Evolutionary conservation across 92 coral and sea anemone species (phyloP).

Genomic region (Palythoa grandis): DNA sequence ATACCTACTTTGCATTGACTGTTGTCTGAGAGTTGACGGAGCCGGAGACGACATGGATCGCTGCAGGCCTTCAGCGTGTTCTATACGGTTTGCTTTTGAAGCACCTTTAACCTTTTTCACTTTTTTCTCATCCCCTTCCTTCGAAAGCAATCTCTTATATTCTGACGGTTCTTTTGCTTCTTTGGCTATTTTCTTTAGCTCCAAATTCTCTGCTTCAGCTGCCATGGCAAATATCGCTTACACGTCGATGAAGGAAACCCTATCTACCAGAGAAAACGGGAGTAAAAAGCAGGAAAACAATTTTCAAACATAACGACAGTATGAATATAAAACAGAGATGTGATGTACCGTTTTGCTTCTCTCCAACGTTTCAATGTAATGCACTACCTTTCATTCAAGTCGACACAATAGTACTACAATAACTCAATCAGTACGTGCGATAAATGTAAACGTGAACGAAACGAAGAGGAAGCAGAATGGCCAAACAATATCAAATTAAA

Average conservation of each 20-base stretch:
- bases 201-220: conserved; percentile 26
- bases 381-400: no score
- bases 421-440: no score
- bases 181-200: conserved; percentile 23
- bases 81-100: not conserved
- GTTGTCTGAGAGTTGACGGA: conserved; percentile 27
- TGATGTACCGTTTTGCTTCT: no score
- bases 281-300: not conserved
- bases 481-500: no score
- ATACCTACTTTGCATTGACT: conserved; percentile 30
- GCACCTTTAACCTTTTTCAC: conserved; percentile 38
- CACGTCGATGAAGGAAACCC: not conserved
- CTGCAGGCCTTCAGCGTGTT: not conserved
- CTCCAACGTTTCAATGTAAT: no score
- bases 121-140: conserved; percentile 39
- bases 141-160: conserved; percentile 56
- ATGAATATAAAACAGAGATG: not conserved
- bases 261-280: not conserved
- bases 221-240: conserved; percentile 50
- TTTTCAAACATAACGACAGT: not conserved
- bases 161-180: conserved; percentile 40
- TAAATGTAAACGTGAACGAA: no score
- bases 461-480: no score
- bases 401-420: no score
- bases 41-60: conserved; percentile 35